These are phyloP conservation scores for Galago senegalensis DNA, from an alignment of 2,797 vertebrate species.

Conservation along the genomic window DNA sequence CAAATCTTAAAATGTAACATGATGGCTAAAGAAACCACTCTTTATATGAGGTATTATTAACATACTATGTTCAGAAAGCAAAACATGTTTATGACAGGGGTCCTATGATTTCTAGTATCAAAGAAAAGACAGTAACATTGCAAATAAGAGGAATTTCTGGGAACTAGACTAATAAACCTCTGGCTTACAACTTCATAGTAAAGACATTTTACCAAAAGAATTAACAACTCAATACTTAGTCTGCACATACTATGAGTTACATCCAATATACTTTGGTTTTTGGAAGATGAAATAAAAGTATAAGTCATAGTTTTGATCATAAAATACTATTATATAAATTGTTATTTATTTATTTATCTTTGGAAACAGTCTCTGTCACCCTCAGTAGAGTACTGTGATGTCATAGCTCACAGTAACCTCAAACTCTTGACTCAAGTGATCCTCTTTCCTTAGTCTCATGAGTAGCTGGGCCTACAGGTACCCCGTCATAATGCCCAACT, in stretches of 20 bases:
- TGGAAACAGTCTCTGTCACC: no score
- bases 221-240: background rate
- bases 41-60: slow-evolving; percentile 16
- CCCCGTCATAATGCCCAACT: no score
- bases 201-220: background rate
- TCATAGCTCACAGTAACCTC: no score
- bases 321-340: background rate
- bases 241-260: background rate
- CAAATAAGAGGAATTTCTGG: background rate
- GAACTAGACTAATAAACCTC: background rate
- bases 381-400: no score
- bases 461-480: no score
- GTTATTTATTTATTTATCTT: no score
- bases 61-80: background rate
- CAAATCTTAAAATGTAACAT: background rate
- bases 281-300: background rate
- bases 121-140: background rate
- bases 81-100: background rate
- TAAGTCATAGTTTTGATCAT: background rate
- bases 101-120: background rate
- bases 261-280: background rate
- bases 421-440: no score
- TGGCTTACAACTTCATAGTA: background rate
- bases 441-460: no score
- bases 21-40: background rate